Base-by-base conservation (phyloP, 2,888 invertebrate genomes). In the Drosophila koepferae region DNA sequence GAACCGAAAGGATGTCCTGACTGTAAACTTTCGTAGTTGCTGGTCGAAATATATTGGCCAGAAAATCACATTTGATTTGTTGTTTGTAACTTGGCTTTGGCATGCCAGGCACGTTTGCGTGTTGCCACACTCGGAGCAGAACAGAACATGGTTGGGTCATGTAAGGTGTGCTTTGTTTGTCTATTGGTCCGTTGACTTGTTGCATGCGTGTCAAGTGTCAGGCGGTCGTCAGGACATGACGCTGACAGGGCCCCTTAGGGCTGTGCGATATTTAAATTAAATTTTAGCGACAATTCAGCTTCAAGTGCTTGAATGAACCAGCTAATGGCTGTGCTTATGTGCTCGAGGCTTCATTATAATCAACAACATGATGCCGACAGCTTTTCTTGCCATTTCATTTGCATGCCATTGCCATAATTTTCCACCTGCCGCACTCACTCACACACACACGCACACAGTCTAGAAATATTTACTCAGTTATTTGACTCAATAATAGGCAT, bases 391-490 rank as follows among this genome's bases (percentile, higher is more conserved):
- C 87, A 90, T 89, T 91, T 89, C 84, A 92, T 92, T 92, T 92
- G 91, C 92, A 92, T 92, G 86, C 74, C 86, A 85, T 87, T 80
- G 91, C 91, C 87, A 92, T 92, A 89, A 92, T 92, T 92, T 83
- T 77, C 1, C 66, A 36, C 61, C 70, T 72, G 66, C 63, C 71
- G 74, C 77, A 79, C 67, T 73, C 72, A 66, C 44, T 20, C 44
- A 20, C 44, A 2, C 43, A n/a, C 7, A 3, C 41, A 40, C 16
- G 7, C n/a, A 40, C 6, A 14, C 2, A 40, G 20, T 14, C 74
- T 51, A 18, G 74, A 84, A 81, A 82, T 85, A 90, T 92, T 90
- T 90, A 87, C 90, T 85, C 81, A 86, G 76, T 78, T 80, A 81
- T 84, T 82, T 78, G 81, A 78, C 80, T 75, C 82, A 85, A 90